These are phyloP conservation scores for Himalopsyche tibetana DNA, from an alignment of 2,888 invertebrate genomes.

Conservation along the genomic window DNA sequence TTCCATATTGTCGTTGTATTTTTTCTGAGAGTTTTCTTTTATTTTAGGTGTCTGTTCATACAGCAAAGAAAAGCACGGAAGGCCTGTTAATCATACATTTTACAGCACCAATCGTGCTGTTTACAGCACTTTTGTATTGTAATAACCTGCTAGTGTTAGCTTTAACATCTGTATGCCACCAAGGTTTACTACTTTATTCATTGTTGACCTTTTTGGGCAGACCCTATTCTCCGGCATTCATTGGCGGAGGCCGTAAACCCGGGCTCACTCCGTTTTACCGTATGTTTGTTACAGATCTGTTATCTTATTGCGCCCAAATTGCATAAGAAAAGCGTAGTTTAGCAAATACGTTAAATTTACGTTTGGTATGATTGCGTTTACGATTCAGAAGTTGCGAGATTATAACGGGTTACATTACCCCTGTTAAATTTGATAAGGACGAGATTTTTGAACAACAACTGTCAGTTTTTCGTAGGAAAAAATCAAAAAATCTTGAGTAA, in stretches of 20 bases:
- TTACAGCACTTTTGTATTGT: conserved; percentile 42
- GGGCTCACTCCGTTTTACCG: neutral
- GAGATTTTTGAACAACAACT: too few species aligned
- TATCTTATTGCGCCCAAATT: conserved; percentile 27
- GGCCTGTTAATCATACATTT: conserved; percentile 7
- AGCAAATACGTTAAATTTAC: conserved; percentile 1
- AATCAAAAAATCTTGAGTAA: too few species aligned
- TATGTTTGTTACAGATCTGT: conserved; percentile 28
- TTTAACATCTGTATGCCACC: conserved; percentile 29
- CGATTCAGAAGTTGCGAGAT: neutral
- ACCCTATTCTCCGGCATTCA: neutral
- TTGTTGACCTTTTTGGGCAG: conserved; percentile 23
- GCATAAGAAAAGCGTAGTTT: neutral
- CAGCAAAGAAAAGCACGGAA: neutral
- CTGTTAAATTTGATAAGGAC: neutral
- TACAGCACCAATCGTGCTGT: conserved; percentile 17
- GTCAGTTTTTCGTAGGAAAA: too few species aligned
- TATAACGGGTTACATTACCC: neutral
- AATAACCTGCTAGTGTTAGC: conserved; percentile 39
- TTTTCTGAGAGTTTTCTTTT: too few species aligned
- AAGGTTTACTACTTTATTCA: conserved; percentile 21
- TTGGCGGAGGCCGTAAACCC: neutral
- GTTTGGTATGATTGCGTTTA: neutral
- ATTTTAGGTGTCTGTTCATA: too few species aligned
- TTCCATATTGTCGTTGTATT: too few species aligned